Conservation (phyloP, 2,888 invertebrate species). For the Marronus borbonicus region DNA sequence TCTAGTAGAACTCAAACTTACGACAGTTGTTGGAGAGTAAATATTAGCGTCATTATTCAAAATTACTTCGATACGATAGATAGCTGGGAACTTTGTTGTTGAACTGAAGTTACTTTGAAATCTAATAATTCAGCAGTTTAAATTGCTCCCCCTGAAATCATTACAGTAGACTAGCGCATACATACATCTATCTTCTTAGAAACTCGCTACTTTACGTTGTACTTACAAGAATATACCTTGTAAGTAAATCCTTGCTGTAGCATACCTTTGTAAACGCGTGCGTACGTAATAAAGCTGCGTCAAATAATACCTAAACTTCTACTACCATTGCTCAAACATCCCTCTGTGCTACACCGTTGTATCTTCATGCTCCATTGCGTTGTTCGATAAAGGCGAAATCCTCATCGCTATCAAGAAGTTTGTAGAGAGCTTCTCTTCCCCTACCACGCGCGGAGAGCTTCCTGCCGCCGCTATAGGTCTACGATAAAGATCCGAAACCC, state of each 20-base stretch:
- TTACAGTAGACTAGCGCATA: too few relatives aligned
- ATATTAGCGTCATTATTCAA: too few relatives aligned
- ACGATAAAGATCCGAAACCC: slow-evolving; percentile 5
- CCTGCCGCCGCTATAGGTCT: neutral
- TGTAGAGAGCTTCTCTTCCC: neutral
- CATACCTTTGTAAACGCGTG: neutral
- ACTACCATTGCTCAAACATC: neutral
- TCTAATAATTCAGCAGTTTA: too few relatives aligned
- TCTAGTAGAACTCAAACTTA: too few relatives aligned
- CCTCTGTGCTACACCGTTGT: neutral
- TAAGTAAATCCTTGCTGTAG: neutral
- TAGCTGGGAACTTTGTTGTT: too few relatives aligned
- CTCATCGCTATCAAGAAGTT: slow-evolving; percentile 33
- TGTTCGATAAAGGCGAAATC: slow-evolving; percentile 32
- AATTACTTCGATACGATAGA: too few relatives aligned
- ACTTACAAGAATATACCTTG: neutral
- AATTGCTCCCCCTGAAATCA: too few relatives aligned
- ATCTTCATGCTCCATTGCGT: slow-evolving; percentile 7
- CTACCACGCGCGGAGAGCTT: neutral
- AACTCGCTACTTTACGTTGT: neutral
- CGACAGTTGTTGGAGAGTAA: too few relatives aligned
- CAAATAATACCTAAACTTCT: slow-evolving; percentile 7
- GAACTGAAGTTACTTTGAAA: too few relatives aligned
- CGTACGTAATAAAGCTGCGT: slow-evolving; percentile 8
- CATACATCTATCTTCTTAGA: too few relatives aligned